These are phyloP conservation scores for Oxyura jamaicensis DNA, from an alignment of 2,113 vertebrate genomes.

Conservation along the genomic window DNA sequence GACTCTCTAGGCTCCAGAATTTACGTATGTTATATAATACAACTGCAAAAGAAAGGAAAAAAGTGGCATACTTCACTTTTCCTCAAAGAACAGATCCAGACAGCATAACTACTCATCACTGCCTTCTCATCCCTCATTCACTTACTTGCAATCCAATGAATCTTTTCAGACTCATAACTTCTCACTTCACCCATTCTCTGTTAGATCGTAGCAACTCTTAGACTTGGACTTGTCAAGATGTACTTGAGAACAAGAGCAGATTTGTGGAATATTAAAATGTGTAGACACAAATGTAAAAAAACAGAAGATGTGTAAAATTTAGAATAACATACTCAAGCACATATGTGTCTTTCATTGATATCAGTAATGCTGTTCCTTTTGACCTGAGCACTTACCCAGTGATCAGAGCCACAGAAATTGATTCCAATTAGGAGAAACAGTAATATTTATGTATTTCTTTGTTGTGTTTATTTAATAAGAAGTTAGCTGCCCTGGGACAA, in stretches of 20 bases:
- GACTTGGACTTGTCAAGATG: neutral
- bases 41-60: neutral
- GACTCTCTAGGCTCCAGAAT: neutral
- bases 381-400: neutral
- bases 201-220: neutral
- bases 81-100: neutral
- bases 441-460: neutral
- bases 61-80: neutral
- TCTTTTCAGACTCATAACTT: neutral
- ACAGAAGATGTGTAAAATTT: neutral
- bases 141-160: neutral
- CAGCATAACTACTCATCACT: neutral
- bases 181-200: neutral
- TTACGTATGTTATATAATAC: neutral
- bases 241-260: neutral
- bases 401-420: neutral
- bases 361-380: neutral
- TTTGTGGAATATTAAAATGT: neutral
- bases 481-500: neutral
- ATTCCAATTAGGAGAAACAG: neutral
- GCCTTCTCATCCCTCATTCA: neutral
- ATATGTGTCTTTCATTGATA: neutral
- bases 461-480: neutral
- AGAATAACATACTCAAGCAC: neutral
- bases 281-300: neutral